Evolutionary conservation across 2,797 vertebrate genomes (phyloP), one percentile per base, ranked within the genome.

Genomic region (Muscicapa comitata): DNA sequence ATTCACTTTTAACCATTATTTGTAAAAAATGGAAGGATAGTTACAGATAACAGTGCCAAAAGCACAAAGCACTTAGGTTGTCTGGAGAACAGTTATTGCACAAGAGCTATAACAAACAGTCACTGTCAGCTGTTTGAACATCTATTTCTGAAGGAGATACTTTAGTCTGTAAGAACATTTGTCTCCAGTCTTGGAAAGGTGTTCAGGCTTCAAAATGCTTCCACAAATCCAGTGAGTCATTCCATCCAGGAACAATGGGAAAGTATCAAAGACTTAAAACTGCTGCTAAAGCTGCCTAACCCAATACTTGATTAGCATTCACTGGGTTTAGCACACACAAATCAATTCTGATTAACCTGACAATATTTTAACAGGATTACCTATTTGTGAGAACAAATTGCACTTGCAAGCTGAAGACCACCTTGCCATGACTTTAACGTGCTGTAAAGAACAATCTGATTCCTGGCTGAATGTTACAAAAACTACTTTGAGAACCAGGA

Each of bases 281-380:
- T 67, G 66, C 63, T 62, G 53, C 47, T 29, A 86, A 86, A 43
- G 86, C 67, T 82, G 79, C 62, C 59, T 65, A 94, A 63, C 75
- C 76, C 12, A 5, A 78, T 55, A 65, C 89, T 86, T 95, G 71
- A 97, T 97, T 95, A 98, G 87, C 66, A 96, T 95, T 96, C 91
- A 50, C 77, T 84, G 83, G 75, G 59, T 93, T 96, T 96, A 93
- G 92, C 90, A 94, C 85, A 91, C 38, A 38, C 92, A 94, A 97
- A 97, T 97, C 96, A 97, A 97, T 98, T 98, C 94, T 95, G 96
- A 97, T 98, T 97, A 97, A 94, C 88, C 72, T 95, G 90, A 96
- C 94, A 96, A 94, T 97, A 97, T 96, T 97, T 96, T 97, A 97
- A 97, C 95, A 90, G 94, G 90, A 96, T 97, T 96, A 97, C 74